Percentiles rank a stretch among this genome's conserved stretches.
These are phyloP conservation scores for Sebastes schlegelii DNA, from an alignment of 2,113 vertebrate genomes.

Conservation along the genomic window DNA sequence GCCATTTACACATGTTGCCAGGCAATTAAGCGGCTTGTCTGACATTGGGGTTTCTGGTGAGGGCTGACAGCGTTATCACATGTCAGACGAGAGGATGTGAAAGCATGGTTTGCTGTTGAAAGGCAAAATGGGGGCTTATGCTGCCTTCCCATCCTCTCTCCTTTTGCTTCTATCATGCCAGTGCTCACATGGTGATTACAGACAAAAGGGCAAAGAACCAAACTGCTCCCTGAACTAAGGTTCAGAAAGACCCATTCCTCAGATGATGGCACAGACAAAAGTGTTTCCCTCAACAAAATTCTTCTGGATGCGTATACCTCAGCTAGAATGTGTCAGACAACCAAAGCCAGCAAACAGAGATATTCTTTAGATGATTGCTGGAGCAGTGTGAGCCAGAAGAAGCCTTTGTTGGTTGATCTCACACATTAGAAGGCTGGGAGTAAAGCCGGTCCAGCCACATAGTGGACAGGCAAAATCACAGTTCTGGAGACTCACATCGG, in stretches of 20 bases:
- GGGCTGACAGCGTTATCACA: constrained; percentile 38
- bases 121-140: constrained; percentile 21
- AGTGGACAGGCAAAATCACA: background rate
- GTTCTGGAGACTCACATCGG: background rate
- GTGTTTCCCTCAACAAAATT: background rate
- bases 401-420: constrained; percentile 11
- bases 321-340: background rate
- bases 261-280: background rate
- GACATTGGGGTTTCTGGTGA: constrained; percentile 41
- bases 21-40: constrained; percentile 60
- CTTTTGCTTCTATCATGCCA: constrained; percentile 4
- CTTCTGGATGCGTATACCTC: background rate
- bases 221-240: background rate
- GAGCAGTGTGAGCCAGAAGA: background rate
- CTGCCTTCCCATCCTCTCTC: background rate
- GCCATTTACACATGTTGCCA: constrained; percentile 64
- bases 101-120: constrained; percentile 14
- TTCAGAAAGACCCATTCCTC: background rate
- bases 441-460: background rate
- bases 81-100: constrained; percentile 24
- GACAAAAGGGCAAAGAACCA: background rate
- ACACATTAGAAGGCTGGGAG: constrained; percentile 12
- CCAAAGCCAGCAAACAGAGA: background rate
- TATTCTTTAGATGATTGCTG: background rate
- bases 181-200: background rate